Base-by-base conservation (phyloP, 2,797 vertebrate genomes). In the Hydrophis major region DNA sequence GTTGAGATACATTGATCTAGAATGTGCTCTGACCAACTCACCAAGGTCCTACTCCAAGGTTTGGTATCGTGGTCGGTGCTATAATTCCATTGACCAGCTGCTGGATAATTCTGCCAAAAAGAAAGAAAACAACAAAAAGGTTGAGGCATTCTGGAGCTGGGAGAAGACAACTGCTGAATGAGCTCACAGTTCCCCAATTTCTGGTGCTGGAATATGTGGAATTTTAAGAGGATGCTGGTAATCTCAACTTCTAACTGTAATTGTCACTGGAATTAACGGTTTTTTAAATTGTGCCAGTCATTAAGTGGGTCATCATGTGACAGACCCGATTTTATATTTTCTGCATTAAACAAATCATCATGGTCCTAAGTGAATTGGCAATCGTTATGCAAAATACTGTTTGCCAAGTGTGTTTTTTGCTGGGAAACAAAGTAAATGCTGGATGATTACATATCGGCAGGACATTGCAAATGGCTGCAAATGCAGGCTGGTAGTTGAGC, bases 81-180 rank as follows among this genome's bases (percentile, higher is more conserved):
- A 99, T 99, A 94, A 99, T 99, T 94, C 99, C 99, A 86, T 99
- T 99, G 87, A 99, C 99, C 96, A 99, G 96, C 96, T 99, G 99
- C 96, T 99, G 99, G 95, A 99, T 99, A 96, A 99, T 99, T 97
- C 99, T 99, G 97, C 50, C 95, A 96, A 74, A 25, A 61, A 53
- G 10, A 25, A 25, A 25, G 28, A 53, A 78, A 94, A 91, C 6
- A 91, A 92, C 50, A 92, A 42, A 78, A 12, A 37, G 3, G 1
- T 78, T 42, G 78, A 47, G 42, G 8, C 10, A 83, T 47, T 47
- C 10, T 83, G 37, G 42, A 22, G 78, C 32, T 7, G 32, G 25
- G 20, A 25, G 18, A 32, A 20, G 37, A 83, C 20, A 22, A 1
- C 12, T 22, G 42, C 14, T 12, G 27, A 50, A 66, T 87, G 86